Conservation (phyloP, 2,888 invertebrate species). For the Ephialtes manifestator region DNA sequence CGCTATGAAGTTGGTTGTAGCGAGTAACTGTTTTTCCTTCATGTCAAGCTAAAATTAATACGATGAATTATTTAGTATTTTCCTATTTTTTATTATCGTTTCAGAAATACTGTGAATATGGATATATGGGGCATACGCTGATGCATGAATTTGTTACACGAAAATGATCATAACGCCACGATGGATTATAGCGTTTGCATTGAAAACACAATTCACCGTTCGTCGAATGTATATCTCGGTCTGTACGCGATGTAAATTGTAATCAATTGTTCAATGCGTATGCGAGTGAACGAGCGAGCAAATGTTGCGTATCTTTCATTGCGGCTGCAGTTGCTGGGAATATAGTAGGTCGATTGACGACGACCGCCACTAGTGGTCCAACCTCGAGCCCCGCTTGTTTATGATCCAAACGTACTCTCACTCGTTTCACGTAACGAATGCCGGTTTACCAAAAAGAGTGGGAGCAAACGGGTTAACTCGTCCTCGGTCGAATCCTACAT, state of each 20-base stretch:
- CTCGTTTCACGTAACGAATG: conserved; percentile 29
- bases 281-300: conserved; percentile 33
- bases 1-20: neutral
- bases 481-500: neutral
- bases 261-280: conserved; percentile 32
- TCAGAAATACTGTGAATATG: too few relatives aligned
- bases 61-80: neutral
- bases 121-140: neutral
- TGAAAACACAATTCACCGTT: conserved; percentile 30
- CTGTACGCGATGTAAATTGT: conserved; percentile 11
- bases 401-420: conserved; percentile 33
- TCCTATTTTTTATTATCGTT: neutral
- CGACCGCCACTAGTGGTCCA: conserved; percentile 12
- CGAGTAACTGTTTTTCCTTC: neutral
- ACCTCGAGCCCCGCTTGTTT: conserved; percentile 16
- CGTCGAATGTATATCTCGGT: neutral
- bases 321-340: conserved; percentile 12
- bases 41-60: neutral
- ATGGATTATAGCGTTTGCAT: neutral
- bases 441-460: conserved; percentile 25
- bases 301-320: conserved; percentile 40
- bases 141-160: neutral
- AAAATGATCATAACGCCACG: conserved; percentile 4
- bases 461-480: conserved; percentile 12
- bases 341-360: conserved; percentile 32